Percentiles rank a stretch among this genome's conserved stretches.
phyloP scores from a whole-genome alignment of 2,888 invertebrate species.

The Pristionchus maxplancki region DNA sequence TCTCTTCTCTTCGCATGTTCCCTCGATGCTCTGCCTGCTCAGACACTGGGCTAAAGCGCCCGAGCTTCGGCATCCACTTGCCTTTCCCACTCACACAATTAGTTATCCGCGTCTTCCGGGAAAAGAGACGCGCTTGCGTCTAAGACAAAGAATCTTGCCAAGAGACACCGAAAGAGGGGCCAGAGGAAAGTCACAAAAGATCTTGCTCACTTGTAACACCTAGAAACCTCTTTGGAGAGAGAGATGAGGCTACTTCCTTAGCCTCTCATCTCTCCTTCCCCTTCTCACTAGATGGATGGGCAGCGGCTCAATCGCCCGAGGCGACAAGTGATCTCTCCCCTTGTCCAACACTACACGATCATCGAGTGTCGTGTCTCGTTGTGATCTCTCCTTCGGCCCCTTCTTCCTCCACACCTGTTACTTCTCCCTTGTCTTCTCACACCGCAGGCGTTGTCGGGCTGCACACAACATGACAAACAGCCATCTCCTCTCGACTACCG shows the following conservation, averaged over 20 bases:
- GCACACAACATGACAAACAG: slow-evolving; percentile 50
- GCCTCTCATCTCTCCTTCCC: neutral
- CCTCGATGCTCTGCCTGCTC: neutral
- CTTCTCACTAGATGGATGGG: slow-evolving; percentile 8
- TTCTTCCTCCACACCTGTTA: slow-evolving; percentile 12
- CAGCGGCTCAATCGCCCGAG: neutral
- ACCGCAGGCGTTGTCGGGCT: slow-evolving; percentile 43
- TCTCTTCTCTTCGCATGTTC: neutral
- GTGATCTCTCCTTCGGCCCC: neutral
- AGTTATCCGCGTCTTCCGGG: slow-evolving; percentile 24
- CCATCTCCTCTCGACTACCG: neutral
- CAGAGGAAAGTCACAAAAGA: too few species aligned
- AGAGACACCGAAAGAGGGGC: neutral
- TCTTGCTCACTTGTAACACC: too few species aligned
- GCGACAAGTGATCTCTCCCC: slow-evolving; percentile 43
- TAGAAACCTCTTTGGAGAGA: neutral
- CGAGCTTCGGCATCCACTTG: slow-evolving; percentile 17
- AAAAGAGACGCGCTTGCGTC: neutral
- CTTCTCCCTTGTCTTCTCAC: slow-evolving; percentile 10
- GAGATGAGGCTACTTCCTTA: neutral
- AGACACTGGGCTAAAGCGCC: neutral
- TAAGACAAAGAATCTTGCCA: neutral
- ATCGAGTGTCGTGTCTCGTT: slow-evolving; percentile 22
- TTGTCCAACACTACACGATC: slow-evolving; percentile 38
- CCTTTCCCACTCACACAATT: slow-evolving; percentile 45